Base-by-base conservation (phyloP, 1,140 invertebrate genomes). In the Chlorops oryzae region DNA sequence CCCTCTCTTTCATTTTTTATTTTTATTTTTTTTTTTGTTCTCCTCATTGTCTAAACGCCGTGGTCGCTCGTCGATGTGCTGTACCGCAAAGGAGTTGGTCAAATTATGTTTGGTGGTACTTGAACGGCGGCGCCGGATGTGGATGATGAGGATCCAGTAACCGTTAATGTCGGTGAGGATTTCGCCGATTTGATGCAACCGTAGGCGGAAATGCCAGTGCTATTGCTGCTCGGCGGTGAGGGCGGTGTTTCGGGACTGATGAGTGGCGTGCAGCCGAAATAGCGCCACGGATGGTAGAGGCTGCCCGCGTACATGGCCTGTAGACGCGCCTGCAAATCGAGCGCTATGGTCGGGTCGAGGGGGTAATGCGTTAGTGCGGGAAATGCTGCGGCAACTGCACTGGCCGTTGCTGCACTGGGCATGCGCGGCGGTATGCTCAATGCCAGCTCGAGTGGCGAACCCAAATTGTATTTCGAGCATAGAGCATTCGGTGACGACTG, bases 1-100 rank as follows among this genome's bases (percentile, higher is more conserved):
- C n/a, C n/a, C n/a, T n/a, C n/a, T n/a, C n/a, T n/a, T n/a, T n/a
- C n/a, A n/a, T n/a, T n/a, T n/a, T n/a, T n/a, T n/a, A n/a, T n/a
- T n/a, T n/a, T n/a, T n/a, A n/a, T n/a, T n/a, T n/a, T n/a, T n/a
- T n/a, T n/a, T n/a, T n/a, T n/a, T n/a, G n/a, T n/a, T n/a, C n/a
- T n/a, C n/a, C n/a, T n/a, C n/a, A n/a, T n/a, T n/a, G n/a, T n/a
- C n/a, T n/a, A n/a, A n/a, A n/a, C n/a, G n/a, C n/a, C n/a, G n/a
- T n/a, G n/a, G n/a, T n/a, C n/a, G n/a, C n/a, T n/a, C n/a, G n/a
- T n/a, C n/a, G n/a, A n/a, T n/a, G 68, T 61, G 55, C 68, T 61
- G 51, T 59, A 72, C 56, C 70, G 67, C 56, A 72, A 44, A 18
- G 70, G 69, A 67, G 69, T 72, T 59, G 70, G 70, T 72, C 70